These are phyloP conservation scores for Rotaria sp. DNA, from an alignment of 2,888 invertebrate genomes.

Conservation along the genomic window DNA sequence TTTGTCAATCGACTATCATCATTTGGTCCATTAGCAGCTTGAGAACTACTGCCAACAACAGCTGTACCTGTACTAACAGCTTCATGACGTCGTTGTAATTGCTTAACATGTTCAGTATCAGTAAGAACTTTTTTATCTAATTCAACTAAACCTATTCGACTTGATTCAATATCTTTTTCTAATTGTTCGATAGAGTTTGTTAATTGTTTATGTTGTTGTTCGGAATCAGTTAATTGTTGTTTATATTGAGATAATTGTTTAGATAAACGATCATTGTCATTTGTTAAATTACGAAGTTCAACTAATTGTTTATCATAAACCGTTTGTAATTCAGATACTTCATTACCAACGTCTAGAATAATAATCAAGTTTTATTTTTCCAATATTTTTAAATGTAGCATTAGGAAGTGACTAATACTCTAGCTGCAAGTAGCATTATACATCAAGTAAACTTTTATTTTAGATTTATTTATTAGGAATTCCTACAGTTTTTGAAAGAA, in stretches of 20 bases:
- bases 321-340: slow-evolving; percentile 14
- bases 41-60: background rate
- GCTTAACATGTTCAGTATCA: background rate
- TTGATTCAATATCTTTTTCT: slow-evolving; percentile 3
- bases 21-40: too few species aligned
- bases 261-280: background rate
- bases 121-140: background rate
- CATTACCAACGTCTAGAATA: slow-evolving; percentile 1
- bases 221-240: background rate
- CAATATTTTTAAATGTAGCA: background rate
- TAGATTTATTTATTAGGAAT: too few species aligned
- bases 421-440: too few species aligned
- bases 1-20: slow-evolving; percentile 12
- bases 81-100: slow-evolving; percentile 20
- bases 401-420: too few species aligned
- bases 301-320: slow-evolving; percentile 18
- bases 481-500: too few species aligned
- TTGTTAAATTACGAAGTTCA: background rate
- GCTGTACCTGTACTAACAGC: slow-evolving; percentile 19
- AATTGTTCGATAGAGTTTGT: background rate
- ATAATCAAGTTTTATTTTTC: background rate
- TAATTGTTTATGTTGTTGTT: background rate
- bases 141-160: background rate
- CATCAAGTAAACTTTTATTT: too few species aligned
- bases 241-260: background rate